phyloP scores from a whole-genome alignment of 2,797 vertebrate species.

The Tokudaia muenninki region DNA sequence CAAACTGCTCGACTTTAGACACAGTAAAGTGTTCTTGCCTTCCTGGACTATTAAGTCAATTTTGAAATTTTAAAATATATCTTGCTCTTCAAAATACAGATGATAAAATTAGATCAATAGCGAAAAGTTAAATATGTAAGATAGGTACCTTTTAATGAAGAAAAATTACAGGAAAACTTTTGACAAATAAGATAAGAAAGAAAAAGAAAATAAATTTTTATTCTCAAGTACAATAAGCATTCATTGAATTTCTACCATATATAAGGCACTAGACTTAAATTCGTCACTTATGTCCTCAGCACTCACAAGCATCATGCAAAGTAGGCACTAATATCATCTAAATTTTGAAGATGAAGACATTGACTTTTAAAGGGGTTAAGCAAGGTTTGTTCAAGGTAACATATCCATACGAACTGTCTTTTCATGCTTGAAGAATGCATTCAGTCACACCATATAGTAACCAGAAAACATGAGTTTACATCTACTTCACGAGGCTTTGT shows the following conservation, averaged over 20 bases:
- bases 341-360: slow-evolving; percentile 57
- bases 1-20: slow-evolving; percentile 42
- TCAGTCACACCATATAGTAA: slow-evolving; percentile 12
- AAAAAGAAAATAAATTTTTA: background rate
- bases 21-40: slow-evolving; percentile 36
- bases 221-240: slow-evolving; percentile 31
- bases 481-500: background rate
- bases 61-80: slow-evolving; percentile 28
- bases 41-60: background rate
- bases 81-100: background rate
- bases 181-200: background rate
- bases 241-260: background rate
- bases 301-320: background rate
- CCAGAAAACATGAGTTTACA: background rate
- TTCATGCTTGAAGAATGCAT: slow-evolving; percentile 23
- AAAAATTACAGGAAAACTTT: slow-evolving; percentile 26
- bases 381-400: slow-evolving; percentile 52
- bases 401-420: background rate
- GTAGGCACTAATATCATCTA: background rate
- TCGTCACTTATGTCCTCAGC: background rate
- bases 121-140: background rate
- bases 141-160: background rate
- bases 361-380: background rate
- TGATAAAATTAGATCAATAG: background rate
- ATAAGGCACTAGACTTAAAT: background rate